phyloP scores from a whole-genome alignment of 1,140 invertebrate species.

The Procambarus virginalis region DNA sequence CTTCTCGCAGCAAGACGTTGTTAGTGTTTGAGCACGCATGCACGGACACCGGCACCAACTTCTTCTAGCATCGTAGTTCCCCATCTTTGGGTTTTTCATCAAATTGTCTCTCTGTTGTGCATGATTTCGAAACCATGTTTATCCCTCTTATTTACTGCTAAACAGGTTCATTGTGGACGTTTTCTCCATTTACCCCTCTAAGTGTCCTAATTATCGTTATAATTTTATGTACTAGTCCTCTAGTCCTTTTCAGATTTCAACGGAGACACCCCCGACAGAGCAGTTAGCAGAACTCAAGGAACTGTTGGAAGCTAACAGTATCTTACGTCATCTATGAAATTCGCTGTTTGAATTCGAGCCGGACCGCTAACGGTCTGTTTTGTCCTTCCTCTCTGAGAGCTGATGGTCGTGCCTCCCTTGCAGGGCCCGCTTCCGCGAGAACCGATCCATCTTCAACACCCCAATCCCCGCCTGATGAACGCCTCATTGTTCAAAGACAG shows the following conservation, averaged over 20 bases:
- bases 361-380: background rate
- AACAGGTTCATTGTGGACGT: background rate
- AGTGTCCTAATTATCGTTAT: background rate
- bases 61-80: background rate
- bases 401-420: slow-evolving; percentile 69
- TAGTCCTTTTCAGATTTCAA: slow-evolving; percentile 20
- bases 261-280: background rate
- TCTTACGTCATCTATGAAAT: background rate
- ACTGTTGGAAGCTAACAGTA: background rate
- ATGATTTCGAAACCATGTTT: background rate
- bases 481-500: slow-evolving; percentile 86
- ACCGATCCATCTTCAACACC: slow-evolving; percentile 94
- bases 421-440: slow-evolving; percentile 92
- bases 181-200: background rate
- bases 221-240: slow-evolving; percentile 6
- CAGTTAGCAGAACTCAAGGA: background rate
- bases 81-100: background rate
- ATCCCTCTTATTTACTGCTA: background rate
- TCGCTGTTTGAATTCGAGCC: background rate
- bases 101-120: background rate
- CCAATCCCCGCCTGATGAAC: slow-evolving; percentile 82
- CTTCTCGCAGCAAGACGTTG: too few species aligned
- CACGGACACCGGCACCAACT: background rate
- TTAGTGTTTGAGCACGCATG: background rate
- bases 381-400: background rate